These are phyloP conservation scores for Penaeus chinensis DNA, from an alignment of 1,140 invertebrate species.

Conservation along the genomic window DNA sequence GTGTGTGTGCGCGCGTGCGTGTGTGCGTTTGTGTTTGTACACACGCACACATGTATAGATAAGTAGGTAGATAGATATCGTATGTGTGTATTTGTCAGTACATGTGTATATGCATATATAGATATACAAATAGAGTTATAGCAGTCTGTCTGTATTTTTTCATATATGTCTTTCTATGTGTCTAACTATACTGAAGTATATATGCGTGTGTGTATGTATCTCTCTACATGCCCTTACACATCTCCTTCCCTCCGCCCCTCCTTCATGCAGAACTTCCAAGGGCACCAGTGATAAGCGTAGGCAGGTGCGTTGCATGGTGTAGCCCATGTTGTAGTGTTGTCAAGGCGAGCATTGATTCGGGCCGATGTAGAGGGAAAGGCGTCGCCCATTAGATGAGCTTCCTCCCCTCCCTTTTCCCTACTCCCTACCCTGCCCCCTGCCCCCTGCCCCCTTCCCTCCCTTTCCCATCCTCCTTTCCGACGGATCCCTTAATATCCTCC, in stretches of 20 bases:
- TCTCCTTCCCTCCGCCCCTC: background rate
- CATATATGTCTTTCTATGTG: no score
- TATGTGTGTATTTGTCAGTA: background rate
- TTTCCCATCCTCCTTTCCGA: background rate
- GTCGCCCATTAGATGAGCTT: background rate
- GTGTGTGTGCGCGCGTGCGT: no score
- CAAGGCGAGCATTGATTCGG: no score
- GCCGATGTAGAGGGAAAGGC: no score
- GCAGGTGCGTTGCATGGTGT: no score
- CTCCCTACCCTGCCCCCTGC: background rate
- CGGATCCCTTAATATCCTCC: no score
- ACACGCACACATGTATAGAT: background rate
- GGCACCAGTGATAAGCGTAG: background rate
- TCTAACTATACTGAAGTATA: no score
- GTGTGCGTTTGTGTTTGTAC: background rate
- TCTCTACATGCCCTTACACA: background rate
- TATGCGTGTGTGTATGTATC: background rate
- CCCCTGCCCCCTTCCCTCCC: background rate
- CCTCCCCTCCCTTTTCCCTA: background rate
- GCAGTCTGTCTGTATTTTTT: no score
- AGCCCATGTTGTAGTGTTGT: no score
- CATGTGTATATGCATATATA: background rate
- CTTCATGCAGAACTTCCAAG: background rate
- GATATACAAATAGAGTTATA: no score
- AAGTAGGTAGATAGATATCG: background rate